Conservation (phyloP, 1,140 invertebrate species). For the Anastatus disparis region DNA sequence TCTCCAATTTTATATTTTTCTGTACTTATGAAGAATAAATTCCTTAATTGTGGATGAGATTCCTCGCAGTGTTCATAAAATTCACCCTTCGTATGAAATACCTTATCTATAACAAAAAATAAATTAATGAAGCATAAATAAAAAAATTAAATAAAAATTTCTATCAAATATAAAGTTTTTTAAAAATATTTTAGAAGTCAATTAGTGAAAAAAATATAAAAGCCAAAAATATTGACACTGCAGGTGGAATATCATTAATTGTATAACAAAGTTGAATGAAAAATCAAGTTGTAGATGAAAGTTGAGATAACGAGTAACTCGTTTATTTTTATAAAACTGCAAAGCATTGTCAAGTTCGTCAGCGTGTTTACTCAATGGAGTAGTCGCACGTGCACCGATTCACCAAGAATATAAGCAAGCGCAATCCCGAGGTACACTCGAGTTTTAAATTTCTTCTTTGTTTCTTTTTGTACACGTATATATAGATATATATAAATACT, state of each 20-base stretch:
- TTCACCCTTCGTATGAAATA: conserved; percentile 38
- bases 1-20: conserved; percentile 39
- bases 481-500: too few relatives aligned
- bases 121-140: too few relatives aligned
- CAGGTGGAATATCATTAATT: background rate
- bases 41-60: conserved; percentile 27
- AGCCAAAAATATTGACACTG: too few relatives aligned
- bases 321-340: background rate
- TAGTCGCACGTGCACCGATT: background rate
- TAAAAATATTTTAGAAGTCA: too few relatives aligned
- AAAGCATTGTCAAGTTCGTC: background rate
- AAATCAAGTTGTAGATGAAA: background rate
- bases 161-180: too few relatives aligned
- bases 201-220: too few relatives aligned
- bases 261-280: background rate
- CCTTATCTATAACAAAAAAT: conserved; percentile 23
- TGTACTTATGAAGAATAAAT: background rate
- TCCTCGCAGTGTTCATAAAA: conserved; percentile 43
- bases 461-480: too few relatives aligned
- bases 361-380: conserved; percentile 5
- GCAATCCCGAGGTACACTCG: too few relatives aligned
- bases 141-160: too few relatives aligned
- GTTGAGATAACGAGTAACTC: conserved; percentile 7
- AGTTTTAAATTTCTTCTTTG: too few relatives aligned
- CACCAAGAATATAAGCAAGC: too few relatives aligned